phyloP scores from a whole-genome alignment of 2,888 invertebrate genomes.

The Leptinotarsa rubiginosa region DNA sequence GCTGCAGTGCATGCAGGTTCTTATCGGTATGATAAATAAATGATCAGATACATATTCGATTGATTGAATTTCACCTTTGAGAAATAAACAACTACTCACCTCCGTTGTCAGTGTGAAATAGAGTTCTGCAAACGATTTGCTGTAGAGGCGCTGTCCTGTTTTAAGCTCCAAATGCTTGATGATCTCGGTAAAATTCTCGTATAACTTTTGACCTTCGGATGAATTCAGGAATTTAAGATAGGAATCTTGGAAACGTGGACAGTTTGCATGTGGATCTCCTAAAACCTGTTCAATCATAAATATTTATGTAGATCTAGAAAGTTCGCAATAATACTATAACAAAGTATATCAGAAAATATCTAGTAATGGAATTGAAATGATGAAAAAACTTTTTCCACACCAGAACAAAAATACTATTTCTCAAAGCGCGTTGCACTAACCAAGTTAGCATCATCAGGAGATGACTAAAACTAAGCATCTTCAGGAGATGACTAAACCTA shows the following conservation, averaged over 20 bases:
- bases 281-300: slow-evolving; percentile 43
- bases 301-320: too few species aligned
- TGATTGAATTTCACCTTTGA: too few species aligned
- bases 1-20: not conserved
- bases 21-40: not conserved
- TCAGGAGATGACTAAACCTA: too few species aligned
- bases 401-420: too few species aligned
- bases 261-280: slow-evolving; percentile 51
- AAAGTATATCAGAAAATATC: not conserved
- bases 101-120: slow-evolving; percentile 53
- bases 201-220: slow-evolving; percentile 46
- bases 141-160: slow-evolving; percentile 46
- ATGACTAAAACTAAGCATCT: too few species aligned
- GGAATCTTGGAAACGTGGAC: slow-evolving; percentile 48
- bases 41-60: too few species aligned
- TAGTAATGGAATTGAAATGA: too few species aligned
- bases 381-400: too few species aligned
- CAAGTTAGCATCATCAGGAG: too few species aligned
- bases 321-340: too few species aligned
- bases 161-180: slow-evolving; percentile 45
- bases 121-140: slow-evolving; percentile 48
- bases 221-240: slow-evolving; percentile 49
- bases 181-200: slow-evolving; percentile 45
- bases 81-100: slow-evolving; percentile 31
- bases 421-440: too few species aligned